Percentiles rank a stretch among this genome's conserved stretches.
Conservation (phyloP, 2,888 invertebrate genomes). For the Harpalus rufipes region DNA sequence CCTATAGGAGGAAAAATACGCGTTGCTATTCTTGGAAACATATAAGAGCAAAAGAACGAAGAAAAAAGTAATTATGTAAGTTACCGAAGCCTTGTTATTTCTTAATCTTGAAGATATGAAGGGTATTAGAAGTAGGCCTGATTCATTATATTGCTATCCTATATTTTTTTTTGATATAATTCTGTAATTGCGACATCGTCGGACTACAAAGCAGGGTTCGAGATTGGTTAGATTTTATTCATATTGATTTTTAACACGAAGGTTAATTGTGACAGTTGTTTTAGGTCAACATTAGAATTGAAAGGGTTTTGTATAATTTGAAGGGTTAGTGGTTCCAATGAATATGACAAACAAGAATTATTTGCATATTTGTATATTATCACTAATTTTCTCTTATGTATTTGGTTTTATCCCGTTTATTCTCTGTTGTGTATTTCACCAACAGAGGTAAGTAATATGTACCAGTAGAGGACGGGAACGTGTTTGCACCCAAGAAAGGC, state of each 20-base stretch:
- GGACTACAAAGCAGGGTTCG: not conserved
- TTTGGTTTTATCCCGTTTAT: too few species aligned
- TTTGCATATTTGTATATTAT: constrained; percentile 26
- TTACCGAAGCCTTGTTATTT: not conserved
- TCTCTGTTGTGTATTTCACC: too few species aligned
- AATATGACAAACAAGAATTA: not conserved
- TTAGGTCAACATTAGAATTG: constrained; percentile 30
- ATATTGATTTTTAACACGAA: constrained; percentile 15
- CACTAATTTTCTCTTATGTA: too few species aligned
- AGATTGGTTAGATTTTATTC: constrained; percentile 1
- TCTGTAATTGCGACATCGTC: not conserved
- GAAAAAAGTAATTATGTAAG: not conserved
- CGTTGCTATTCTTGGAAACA: not conserved
- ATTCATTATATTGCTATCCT: not conserved
- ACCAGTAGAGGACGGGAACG: too few species aligned
- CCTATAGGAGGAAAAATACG: too few species aligned
- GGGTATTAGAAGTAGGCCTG: not conserved
- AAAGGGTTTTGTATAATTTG: not conserved
- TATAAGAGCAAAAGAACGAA: not conserved
- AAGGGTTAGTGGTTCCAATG: not conserved
- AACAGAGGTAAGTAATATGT: too few species aligned
- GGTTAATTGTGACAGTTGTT: constrained; percentile 26
- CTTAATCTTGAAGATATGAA: not conserved
- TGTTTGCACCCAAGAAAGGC: too few species aligned
- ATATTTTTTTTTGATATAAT: not conserved